Evolutionary conservation across 2,113 vertebrate species (phyloP).

Genomic region (Cathartes aura): DNA sequence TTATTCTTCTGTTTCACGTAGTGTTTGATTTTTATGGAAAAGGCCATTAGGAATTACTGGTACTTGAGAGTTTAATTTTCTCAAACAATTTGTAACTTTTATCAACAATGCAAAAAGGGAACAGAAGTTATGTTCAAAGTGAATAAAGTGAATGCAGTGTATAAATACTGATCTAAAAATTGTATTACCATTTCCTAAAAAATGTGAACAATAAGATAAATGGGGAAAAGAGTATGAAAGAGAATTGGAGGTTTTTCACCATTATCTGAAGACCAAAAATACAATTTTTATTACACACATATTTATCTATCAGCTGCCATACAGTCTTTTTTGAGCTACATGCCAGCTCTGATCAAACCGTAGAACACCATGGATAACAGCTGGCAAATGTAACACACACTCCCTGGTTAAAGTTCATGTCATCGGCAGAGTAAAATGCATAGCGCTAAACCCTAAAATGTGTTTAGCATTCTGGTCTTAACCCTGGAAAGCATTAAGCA

Average conservation of each 20-base stretch:
- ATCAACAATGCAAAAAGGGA: not conserved
- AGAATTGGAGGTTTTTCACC: not conserved
- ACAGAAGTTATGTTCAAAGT: not conserved
- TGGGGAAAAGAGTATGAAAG: not conserved
- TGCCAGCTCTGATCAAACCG: not conserved
- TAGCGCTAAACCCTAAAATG: not conserved
- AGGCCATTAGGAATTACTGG: not conserved
- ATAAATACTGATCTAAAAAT: not conserved
- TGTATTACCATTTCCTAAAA: not conserved
- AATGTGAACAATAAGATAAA: not conserved
- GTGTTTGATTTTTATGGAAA: not conserved
- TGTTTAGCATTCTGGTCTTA: slow-evolving; percentile 6
- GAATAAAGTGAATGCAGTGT: not conserved
- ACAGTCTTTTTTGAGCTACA: not conserved
- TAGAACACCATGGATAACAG: not conserved
- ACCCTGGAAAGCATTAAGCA: not conserved
- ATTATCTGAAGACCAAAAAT: not conserved
- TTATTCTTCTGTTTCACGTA: not conserved
- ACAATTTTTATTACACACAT: not conserved
- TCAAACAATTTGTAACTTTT: not conserved
- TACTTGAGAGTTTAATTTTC: not conserved
- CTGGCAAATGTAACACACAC: slow-evolving; percentile 8
- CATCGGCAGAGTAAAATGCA: not conserved
- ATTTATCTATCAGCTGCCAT: not conserved
- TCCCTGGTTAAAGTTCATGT: slow-evolving; percentile 23